Percentiles rank a stretch among this genome's conserved stretches.
Evolutionary conservation across 2,113 vertebrate genomes (phyloP).

Genomic region (Morone chrysops): DNA sequence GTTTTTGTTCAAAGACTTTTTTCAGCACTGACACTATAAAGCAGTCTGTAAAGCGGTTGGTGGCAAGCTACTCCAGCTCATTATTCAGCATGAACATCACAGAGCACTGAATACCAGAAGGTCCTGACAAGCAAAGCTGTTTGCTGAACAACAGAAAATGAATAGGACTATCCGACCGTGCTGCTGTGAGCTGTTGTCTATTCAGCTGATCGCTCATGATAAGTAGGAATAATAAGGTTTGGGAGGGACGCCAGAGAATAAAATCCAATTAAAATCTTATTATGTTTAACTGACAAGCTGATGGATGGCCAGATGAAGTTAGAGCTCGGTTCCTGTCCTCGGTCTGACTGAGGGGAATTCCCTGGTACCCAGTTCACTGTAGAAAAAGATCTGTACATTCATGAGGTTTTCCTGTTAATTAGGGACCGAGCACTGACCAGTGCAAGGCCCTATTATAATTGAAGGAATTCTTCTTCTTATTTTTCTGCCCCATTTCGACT

Average conservation of each 20-base stretch:
- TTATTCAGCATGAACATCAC: not conserved
- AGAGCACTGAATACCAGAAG: conserved; percentile 8
- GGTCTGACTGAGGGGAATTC: too few species aligned
- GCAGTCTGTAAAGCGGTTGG: not conserved
- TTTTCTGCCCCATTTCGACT: too few species aligned
- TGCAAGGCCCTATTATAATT: too few species aligned
- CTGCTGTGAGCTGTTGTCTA: conserved; percentile 20
- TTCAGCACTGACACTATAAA: not conserved
- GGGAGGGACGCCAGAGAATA: conserved; percentile 18
- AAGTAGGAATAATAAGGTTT: conserved; percentile 21
- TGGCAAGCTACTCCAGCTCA: not conserved
- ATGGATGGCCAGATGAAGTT: conserved; percentile 23
- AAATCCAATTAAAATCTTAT: conserved; percentile 47
- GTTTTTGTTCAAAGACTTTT: not conserved
- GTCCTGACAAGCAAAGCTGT: conserved; percentile 18
- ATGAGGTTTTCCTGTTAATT: too few species aligned
- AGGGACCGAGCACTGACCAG: too few species aligned
- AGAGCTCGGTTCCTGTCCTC: too few species aligned
- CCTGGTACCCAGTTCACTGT: too few species aligned
- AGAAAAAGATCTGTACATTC: too few species aligned
- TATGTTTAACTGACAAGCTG: conserved; percentile 27
- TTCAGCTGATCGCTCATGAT: conserved; percentile 15
- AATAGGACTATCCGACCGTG: conserved; percentile 16
- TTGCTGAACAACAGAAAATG: conserved; percentile 30
- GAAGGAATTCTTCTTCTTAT: too few species aligned